These are phyloP conservation scores for Psittacula cyanocephala DNA, from an alignment of 2,113 vertebrate genomes.

Conservation along the genomic window DNA sequence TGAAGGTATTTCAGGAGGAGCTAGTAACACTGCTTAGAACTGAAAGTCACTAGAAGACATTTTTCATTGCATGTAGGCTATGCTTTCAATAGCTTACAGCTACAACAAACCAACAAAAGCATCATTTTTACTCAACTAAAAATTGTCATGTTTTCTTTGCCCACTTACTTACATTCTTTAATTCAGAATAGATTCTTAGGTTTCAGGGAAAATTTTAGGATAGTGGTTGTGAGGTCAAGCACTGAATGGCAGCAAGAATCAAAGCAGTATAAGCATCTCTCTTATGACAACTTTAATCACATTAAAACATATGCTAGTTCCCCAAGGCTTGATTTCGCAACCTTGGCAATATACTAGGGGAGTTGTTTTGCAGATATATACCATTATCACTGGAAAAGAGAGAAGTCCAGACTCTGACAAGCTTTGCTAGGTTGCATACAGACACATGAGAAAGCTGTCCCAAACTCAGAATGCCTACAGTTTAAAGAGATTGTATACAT, in stretches of 20 bases:
- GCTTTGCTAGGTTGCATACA: background rate
- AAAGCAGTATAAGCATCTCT: background rate
- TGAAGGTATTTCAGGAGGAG: background rate
- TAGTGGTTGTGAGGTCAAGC: background rate
- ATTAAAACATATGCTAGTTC: background rate
- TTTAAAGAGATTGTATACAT: background rate
- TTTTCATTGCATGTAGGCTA: background rate
- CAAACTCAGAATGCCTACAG: background rate
- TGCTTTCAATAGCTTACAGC: background rate
- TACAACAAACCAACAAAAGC: background rate
- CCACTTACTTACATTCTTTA: background rate
- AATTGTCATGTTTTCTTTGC: background rate
- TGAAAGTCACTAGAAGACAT: background rate
- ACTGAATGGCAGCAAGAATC: background rate
- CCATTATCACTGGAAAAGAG: background rate
- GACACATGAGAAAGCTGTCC: background rate
- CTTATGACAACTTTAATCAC: background rate
- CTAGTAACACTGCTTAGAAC: background rate
- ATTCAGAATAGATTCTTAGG: background rate
- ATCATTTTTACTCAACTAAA: background rate
- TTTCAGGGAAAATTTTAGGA: background rate
- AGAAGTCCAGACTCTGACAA: background rate
- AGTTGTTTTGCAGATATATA: background rate
- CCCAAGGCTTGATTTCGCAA: background rate
- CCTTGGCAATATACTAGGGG: background rate